Evolutionary conservation across 2,888 invertebrate species (phyloP), one percentile per base, ranked within the genome.

Genomic region (Cotesia congregata): DNA sequence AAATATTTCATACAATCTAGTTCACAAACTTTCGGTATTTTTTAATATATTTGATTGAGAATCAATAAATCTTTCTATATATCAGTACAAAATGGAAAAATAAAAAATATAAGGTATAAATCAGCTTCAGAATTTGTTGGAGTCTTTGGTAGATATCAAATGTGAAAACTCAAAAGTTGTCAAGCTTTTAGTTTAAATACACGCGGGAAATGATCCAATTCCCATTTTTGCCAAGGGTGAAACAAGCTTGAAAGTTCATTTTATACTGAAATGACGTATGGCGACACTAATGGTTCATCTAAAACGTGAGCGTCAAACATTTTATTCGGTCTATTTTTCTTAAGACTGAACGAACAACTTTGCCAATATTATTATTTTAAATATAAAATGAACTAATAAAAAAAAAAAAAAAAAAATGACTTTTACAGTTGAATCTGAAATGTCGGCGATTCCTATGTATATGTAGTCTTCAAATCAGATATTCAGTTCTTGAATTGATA

Each of bases 221-320:
- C 12, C 3, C 70, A 30, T 6, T 70, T 50, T 59, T 6, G 17
- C 72, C 60, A 68, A 72, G 73, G 69, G 40, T 70, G 41, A 74
- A 78, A 74, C 76, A 77, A 77, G 72, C 70, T 77, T 79, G 74
- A 78, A 80, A 79, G 78, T 75, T 78, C 77, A 76, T 80, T 78
- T 80, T 75, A 74, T 77, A 80, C 78, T 76, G 73, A 73, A 77
- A 80, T 77, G 77, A 80, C 78, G 77, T 74, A 69, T 77, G 78
- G 76, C 68, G 72, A 77, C 80, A 76, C 78, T 75, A 72, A 72
- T 68, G 77, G 71, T 77, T 7, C 6, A 64, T 61, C 76, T 76
- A 30, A 80, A 80, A 80, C 74, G 78, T 73, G 71, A 64, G 76
- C 77, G 78, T 77, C 80, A 80, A 80, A 80, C 78, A 76, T 73